Percentiles rank a stretch among this genome's conserved stretches.
Conservation (phyloP, 2,797 vertebrate genomes). For the Hypotaenidia philippensis region DNA sequence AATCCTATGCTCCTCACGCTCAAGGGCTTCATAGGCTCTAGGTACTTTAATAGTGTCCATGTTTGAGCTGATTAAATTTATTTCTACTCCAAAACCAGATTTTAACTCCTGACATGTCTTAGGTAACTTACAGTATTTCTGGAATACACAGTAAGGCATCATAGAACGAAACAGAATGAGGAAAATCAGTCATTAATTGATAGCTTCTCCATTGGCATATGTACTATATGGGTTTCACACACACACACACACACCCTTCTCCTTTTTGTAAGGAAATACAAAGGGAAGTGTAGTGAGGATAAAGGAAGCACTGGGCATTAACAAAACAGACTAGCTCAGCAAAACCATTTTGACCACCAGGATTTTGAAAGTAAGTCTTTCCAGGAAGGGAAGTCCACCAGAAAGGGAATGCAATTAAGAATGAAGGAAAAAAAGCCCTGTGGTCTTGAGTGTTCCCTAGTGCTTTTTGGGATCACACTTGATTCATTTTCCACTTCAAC, state of each 20-base stretch:
- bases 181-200: not conserved
- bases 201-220: not conserved
- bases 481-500: not conserved
- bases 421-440: not conserved
- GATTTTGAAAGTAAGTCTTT: not conserved
- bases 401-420: slow-evolving; percentile 13
- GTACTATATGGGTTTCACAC: not conserved
- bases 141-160: not conserved
- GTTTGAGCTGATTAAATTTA: not conserved
- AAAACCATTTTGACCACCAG: not conserved
- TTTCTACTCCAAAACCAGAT: not conserved
- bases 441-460: not conserved
- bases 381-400: not conserved
- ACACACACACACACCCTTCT: rapidly evolving
- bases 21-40: not conserved
- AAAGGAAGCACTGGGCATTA: not conserved
- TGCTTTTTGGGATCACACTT: not conserved
- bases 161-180: not conserved
- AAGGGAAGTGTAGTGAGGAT: not conserved
- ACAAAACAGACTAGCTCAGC: not conserved
- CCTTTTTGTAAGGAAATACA: not conserved
- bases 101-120: not conserved
- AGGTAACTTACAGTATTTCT: too few species aligned
- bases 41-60: not conserved
- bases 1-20: not conserved